Percentiles rank a stretch among this genome's conserved stretches.
Evolutionary conservation across 2,113 vertebrate genomes (phyloP).

Genomic region (Pelecanoides urinatrix): DNA sequence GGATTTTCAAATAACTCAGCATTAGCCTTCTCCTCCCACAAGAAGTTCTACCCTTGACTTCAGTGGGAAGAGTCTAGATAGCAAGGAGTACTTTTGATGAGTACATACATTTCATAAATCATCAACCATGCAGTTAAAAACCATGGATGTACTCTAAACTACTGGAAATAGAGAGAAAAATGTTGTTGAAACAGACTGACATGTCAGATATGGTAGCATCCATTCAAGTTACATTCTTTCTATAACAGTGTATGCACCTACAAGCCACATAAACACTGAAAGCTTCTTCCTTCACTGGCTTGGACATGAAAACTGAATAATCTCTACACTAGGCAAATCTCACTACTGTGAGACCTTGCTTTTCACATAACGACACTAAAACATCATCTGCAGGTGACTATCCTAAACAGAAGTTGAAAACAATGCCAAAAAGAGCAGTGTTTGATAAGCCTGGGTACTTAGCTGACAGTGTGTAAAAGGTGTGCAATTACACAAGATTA

Average conservation of each 20-base stretch:
- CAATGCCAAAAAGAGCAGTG: background rate
- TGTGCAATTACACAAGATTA: background rate
- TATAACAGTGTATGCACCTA: background rate
- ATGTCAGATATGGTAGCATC: background rate
- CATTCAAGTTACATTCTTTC: background rate
- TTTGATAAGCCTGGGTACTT: background rate
- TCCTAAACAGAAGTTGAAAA: background rate
- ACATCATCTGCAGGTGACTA: background rate
- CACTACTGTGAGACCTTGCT: background rate
- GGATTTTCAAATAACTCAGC: background rate
- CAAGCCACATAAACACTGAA: background rate
- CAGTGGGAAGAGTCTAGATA: background rate
- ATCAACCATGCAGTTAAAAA: background rate
- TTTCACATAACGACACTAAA: background rate
- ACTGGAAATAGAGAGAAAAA: background rate
- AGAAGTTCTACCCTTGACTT: background rate
- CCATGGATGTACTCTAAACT: background rate
- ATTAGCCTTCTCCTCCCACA: background rate
- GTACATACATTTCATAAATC: background rate
- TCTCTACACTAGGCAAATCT: background rate
- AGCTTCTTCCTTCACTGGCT: background rate
- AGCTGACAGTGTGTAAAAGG: background rate
- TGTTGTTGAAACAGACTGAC: background rate
- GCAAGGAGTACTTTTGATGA: background rate
- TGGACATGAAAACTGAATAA: background rate